These are phyloP conservation scores for Heliornis fulica DNA, from an alignment of 2,113 vertebrate species.

Conservation along the genomic window DNA sequence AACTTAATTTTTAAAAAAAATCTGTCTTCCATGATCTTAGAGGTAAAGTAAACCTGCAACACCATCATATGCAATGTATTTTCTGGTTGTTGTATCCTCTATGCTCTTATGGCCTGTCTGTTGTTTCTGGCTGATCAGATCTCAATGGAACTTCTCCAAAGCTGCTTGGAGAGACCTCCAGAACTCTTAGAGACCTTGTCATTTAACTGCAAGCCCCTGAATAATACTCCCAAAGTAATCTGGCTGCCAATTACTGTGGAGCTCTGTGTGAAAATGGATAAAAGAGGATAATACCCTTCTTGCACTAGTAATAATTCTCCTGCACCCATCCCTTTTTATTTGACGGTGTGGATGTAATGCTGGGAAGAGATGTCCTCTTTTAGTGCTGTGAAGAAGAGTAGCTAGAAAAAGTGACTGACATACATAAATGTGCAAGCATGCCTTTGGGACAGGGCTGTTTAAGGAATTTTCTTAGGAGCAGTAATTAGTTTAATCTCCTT, in stretches of 20 bases:
- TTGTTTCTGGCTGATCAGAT: background rate
- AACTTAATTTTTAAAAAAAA: background rate
- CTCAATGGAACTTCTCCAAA: background rate
- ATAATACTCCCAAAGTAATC: background rate
- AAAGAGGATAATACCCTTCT: background rate
- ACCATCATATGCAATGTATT: fast-evolving
- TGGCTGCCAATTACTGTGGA: background rate
- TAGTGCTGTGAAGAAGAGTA: background rate
- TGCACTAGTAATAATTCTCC: background rate
- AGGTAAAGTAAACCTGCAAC: background rate
- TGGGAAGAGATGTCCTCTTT: background rate
- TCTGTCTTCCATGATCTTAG: background rate
- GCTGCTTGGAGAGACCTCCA: background rate
- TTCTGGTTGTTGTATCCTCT: background rate
- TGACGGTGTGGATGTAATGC: background rate
- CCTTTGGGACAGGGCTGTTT: background rate
- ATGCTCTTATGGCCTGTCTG: background rate
- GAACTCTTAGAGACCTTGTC: background rate
- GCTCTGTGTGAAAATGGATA: background rate
- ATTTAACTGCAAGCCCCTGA: background rate
- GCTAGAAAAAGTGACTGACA: background rate
- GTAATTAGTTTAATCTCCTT: background rate
- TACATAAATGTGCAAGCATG: background rate
- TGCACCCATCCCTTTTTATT: background rate
- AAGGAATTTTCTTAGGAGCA: background rate